Evolutionary conservation across 2,113 vertebrate species (phyloP).

Genomic region (Corythaixoides concolor): DNA sequence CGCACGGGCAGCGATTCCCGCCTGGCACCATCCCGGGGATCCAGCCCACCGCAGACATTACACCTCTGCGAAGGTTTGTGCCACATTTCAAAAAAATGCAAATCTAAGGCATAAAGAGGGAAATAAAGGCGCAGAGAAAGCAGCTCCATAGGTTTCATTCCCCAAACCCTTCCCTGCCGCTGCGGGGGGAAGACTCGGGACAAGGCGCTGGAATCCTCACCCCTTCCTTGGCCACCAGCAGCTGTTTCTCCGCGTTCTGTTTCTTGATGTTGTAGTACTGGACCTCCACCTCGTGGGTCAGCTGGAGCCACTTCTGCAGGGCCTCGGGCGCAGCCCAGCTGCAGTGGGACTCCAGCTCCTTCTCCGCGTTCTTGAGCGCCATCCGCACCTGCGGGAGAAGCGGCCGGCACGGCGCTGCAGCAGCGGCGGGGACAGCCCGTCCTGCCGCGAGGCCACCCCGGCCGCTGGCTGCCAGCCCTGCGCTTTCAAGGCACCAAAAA

Average conservation of each 20-base stretch:
- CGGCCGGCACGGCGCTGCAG: neutral
- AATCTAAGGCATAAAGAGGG: neutral
- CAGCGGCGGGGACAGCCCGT: neutral
- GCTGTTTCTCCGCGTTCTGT: constrained; percentile 92
- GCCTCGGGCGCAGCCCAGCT: constrained; percentile 90
- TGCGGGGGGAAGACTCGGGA: fast-evolving
- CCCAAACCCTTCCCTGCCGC: fast-evolving
- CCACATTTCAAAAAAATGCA: neutral
- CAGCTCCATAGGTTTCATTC: fast-evolving
- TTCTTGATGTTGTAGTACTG: constrained; percentile 99
- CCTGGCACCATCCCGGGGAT: no score
- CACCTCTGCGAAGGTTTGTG: neutral
- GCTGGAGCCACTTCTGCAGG: constrained; percentile 97
- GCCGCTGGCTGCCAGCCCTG: fast-evolving
- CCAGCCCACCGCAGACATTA: no score
- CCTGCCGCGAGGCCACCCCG: neutral
- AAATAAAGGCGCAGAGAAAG: neutral
- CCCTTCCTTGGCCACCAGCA: constrained; percentile 95
- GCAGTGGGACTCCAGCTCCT: constrained; percentile 92
- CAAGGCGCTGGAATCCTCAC: constrained; percentile 57
- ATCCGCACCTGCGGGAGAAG: constrained; percentile 85
- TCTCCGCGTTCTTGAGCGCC: constrained; percentile 94
- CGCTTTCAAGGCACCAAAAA: fast-evolving
- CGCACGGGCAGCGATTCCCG: no score
- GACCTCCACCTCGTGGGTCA: constrained; percentile 97